Base-by-base conservation (phyloP, 2,797 vertebrate species). In the Carcharodon carcharias region DNA sequence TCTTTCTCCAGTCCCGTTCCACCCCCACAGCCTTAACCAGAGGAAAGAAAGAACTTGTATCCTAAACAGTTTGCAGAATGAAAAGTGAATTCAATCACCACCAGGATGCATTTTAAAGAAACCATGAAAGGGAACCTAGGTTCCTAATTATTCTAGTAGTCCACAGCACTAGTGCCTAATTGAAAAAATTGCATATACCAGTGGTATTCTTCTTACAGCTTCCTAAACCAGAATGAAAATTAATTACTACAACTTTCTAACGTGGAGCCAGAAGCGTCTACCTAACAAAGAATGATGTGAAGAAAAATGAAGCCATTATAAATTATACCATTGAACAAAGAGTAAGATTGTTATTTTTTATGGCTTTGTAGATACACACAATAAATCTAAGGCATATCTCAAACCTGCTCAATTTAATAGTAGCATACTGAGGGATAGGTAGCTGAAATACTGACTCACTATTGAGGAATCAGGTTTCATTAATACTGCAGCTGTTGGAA, bases 281-380 rank as follows among this genome's bases (percentile, higher is more conserved):
- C 31, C 69, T 58, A 69, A 54, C 50, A 95, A 95, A 77, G 69
- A 95, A 95, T 31, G 45, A 58, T 77, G 69, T 54, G 94, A 77
- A 56, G 67, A 73, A 95, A 95, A 95, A 77, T 77, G 31, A 73
- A 77, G 69, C 94, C 54, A 73, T 73, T 95, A 95, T 73, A 95
- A 95, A 56, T 95, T 95, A 95, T 73, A 77, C 94, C 26, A 73
- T 77, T 77, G 28, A 95, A 77, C 91, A 95, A 92, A 92, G 94
- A 73, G 50, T 54, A 95, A 54, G 28, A 73, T 73, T 71, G 69
- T n/a, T 54, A 95, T 73, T 40, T 92, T 73, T 95, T 77, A 95
- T 56, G 94, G 94, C 94, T 77, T 77, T 77, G 54, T 69, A 95
- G 28, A 35, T 50, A 95, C 65, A 69, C 16, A 69, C 26, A 71